Conservation (phyloP, 2,888 invertebrate genomes). For the Athalia cordata region DNA sequence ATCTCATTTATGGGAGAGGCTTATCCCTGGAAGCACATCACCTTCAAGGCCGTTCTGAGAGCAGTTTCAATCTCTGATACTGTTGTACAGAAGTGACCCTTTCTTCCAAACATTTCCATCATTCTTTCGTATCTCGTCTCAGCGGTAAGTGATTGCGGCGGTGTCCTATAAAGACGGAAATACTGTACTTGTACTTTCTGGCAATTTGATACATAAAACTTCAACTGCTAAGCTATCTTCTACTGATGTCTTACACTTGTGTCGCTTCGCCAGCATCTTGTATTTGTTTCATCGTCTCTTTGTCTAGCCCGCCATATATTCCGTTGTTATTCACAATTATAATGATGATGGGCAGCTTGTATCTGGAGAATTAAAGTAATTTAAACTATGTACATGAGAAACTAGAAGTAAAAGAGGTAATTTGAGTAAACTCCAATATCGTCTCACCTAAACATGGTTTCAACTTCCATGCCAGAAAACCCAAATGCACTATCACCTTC, state of each 20-base stretch:
- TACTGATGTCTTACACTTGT: conserved; percentile 79
- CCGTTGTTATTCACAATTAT: conserved; percentile 97
- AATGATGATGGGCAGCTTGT: conserved; percentile 92
- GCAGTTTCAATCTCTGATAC: conserved; percentile 85
- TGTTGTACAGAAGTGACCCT: conserved; percentile 87
- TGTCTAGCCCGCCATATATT: conserved; percentile 91
- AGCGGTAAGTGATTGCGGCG: conserved; percentile 87
- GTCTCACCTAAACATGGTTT: conserved; percentile 89
- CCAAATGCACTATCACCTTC: conserved; percentile 99
- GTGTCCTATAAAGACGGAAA: conserved; percentile 79
- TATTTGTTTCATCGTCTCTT: conserved; percentile 83
- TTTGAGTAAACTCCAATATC: conserved; percentile 7
- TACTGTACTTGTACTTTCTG: not conserved
- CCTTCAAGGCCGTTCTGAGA: conserved; percentile 80
- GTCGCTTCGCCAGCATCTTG: conserved; percentile 83
- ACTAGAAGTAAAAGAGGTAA: not conserved
- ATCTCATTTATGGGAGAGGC: conserved; percentile 17
- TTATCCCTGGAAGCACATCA: conserved; percentile 53
- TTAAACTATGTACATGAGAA: not conserved
- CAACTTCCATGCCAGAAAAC: conserved; percentile 98
- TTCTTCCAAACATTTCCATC: conserved; percentile 89
- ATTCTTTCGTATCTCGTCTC: conserved; percentile 92
- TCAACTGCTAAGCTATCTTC: not conserved
- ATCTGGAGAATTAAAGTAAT: conserved; percentile 75
- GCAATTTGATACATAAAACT: too few species aligned